Evolutionary conservation across 2,797 vertebrate genomes (phyloP).

Genomic region (Microchirus variegatus): DNA sequence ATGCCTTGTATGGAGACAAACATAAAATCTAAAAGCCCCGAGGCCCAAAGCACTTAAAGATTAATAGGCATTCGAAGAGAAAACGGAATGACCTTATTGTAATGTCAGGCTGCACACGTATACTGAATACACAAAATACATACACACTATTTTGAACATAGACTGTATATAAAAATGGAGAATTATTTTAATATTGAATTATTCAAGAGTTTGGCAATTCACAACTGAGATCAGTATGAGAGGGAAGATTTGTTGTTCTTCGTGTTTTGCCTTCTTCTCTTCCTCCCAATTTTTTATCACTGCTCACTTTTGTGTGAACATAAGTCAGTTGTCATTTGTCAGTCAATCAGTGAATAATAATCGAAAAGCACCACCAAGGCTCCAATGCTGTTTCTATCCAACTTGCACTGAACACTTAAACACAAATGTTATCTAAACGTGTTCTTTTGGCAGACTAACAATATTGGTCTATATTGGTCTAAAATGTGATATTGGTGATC

Average conservation of each 20-base stretch:
- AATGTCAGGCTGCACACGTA: conserved; percentile 3
- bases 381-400: background rate
- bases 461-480: too few species aligned
- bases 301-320: background rate
- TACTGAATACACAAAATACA: background rate
- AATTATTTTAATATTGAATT: too few species aligned
- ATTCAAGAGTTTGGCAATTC: conserved; percentile 8
- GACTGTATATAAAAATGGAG: conserved; percentile 1
- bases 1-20: conserved; percentile 29
- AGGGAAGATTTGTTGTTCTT: too few species aligned
- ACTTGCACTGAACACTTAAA: conserved; percentile 10
- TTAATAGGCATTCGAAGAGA: conserved; percentile 50
- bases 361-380: conserved; percentile 18
- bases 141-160: conserved; percentile 26
- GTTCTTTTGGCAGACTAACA: conserved; percentile 2
- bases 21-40: conserved; percentile 31
- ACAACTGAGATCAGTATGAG: conserved; percentile 15
- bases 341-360: conserved; percentile 9
- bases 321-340: conserved; percentile 2
- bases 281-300: background rate
- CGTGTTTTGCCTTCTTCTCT: too few species aligned
- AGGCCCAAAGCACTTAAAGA: conserved; percentile 30
- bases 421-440: background rate
- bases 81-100: conserved; percentile 46
- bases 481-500: conserved; percentile 1